Evolutionary conservation across 1,140 invertebrate species (phyloP).

Genomic region (Globodera ellingtonae): DNA sequence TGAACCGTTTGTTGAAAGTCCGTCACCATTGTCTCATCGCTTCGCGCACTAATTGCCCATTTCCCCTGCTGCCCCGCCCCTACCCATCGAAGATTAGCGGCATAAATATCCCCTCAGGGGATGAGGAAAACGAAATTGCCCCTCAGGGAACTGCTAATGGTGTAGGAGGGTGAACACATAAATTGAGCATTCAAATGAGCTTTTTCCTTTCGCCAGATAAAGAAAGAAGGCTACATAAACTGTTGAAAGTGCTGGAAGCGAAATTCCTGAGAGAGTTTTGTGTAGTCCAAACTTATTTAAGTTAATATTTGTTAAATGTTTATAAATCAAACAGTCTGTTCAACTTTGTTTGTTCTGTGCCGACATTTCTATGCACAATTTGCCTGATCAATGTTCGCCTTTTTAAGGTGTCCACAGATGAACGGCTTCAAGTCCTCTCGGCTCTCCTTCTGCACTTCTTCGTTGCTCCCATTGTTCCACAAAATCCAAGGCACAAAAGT

Average conservation of each 20-base stretch:
- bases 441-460: neutral
- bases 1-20: neutral
- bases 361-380: neutral
- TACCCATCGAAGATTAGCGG: too few species aligned
- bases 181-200: neutral
- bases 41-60: constrained; percentile 1
- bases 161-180: neutral
- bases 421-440: neutral
- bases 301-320: too few species aligned
- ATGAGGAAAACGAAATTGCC: neutral
- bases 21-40: neutral
- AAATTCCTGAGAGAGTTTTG: neutral
- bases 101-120: neutral
- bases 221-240: too few species aligned
- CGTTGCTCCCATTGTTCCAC: neutral
- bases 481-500: neutral
- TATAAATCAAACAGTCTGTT: too few species aligned
- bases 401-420: neutral
- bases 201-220: neutral
- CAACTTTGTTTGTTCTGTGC: neutral
- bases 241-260: neutral
- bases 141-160: neutral
- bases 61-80: neutral
- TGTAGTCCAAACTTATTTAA: too few species aligned
- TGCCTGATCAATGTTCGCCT: neutral